Evolutionary conservation across 2,113 vertebrate species (phyloP), one percentile per base, ranked within the genome.

Genomic region (Salminus brasiliensis): DNA sequence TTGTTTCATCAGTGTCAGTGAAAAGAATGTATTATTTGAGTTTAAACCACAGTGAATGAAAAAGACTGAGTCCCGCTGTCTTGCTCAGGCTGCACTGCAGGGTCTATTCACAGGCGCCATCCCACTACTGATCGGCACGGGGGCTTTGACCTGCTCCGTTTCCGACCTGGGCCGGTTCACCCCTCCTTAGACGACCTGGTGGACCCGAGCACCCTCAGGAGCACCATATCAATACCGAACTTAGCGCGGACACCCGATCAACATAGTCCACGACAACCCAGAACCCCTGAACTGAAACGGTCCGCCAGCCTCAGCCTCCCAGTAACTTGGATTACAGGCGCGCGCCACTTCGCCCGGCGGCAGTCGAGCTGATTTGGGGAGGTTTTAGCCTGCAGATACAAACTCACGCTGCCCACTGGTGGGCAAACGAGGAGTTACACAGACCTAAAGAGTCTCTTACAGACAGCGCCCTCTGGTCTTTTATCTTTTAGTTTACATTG

Each of bases 151-250:
- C 67, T 69, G 67, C 39, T 69, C 23, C 39, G 25, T 75, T 34
- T 27, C 59, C 55, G 45, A 27, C 68, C 77, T 67, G 47, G 47
- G n/a, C n/a, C n/a, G n/a, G n/a, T n/a, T n/a, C n/a, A n/a, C n/a
- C n/a, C n/a, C n/a, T n/a, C n/a, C n/a, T 72, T 79, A 79, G 57
- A 0, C 57, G 71, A 73, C 71, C 71, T 73, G 71, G 71, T 41
- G 71, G 41, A 47, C 71, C 53, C 53, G 21, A 69, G 76, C 53
- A 70, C 66, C 76, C 76, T 39, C 66, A 32, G 66, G 49, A 71
- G n/a, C 66, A 62, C 52, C 76, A 70, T 78, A 78, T 78, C 76
- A 52, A 77, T 78, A 57, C 71, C 71, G 59, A 43, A 27, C 62
- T 73, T 72, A 80, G 47, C 52, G 71, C 62, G 78, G 70, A 49